Evolutionary conservation across 1,140 invertebrate species (phyloP), one percentile per base, ranked within the genome.

Genomic region (Oreohelix idahoensis): DNA sequence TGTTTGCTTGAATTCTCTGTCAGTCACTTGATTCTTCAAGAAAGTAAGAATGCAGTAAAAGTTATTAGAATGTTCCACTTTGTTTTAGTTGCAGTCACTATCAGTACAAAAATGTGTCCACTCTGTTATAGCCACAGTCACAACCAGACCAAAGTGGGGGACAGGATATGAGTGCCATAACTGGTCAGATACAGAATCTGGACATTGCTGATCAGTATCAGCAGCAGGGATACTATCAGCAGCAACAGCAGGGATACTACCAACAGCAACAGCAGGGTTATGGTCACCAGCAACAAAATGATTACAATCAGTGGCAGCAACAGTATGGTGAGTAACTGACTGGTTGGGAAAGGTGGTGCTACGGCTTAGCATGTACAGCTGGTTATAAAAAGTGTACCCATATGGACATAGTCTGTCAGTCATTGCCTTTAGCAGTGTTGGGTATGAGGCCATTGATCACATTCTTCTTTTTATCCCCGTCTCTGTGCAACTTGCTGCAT

Each of bases 271-370:
- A 53, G 51, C 86, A 76, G 76, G 73, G 63, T 11, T 76, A 76
- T 49, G 42, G 39, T 76, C 74, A 87, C 78, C 71, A 53, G 51
- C 86, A 76, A 70, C 87, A 58, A 20, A 81, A 87, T 35, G 49
- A 81, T 51, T 32, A 63, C 32, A 63, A 42, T 23, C 85, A 84
- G 69, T 79, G 81, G 63, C 70, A 76, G 49, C 83, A 85, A 42
- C 53, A 81, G 5, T 66, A 63, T 39, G 73, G 63, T 66, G 29
- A 32, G 63, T 35, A 32, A 5, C 17, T 29, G n/a, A 32, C 20
- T 8, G 17, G 29, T 66, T 8, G 63, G 63, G 29, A 32, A 10
- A 66, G 51, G 20, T 11, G 15, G 51, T 45, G 42, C 42, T 45
- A 8, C 42, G 15, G 42, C 15, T n/a, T 45, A 8, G 15, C 42